These are phyloP conservation scores for Cryptocheilus praepositus DNA, from an alignment of 2,888 invertebrate species.

Conservation along the genomic window DNA sequence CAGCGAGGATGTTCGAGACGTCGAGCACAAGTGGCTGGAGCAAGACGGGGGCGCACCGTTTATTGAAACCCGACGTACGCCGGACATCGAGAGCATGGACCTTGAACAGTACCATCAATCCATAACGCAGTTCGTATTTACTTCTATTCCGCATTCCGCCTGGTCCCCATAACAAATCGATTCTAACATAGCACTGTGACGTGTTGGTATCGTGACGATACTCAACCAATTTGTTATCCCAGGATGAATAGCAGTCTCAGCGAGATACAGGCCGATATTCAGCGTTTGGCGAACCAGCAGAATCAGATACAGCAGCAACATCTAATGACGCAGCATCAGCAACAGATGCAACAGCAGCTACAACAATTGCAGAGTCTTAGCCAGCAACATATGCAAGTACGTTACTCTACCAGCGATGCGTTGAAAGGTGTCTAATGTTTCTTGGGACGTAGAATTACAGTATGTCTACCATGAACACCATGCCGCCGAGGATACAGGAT, in stretches of 20 bases:
- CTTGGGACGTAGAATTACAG: slow-evolving; percentile 58
- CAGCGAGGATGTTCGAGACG: slow-evolving; percentile 77
- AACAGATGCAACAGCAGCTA: slow-evolving; percentile 78
- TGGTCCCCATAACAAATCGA: slow-evolving; percentile 8
- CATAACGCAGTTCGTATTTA: slow-evolving; percentile 83
- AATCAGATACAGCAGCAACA: slow-evolving; percentile 84
- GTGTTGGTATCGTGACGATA: not conserved
- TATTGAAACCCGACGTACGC: slow-evolving; percentile 82
- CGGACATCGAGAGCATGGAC: slow-evolving; percentile 88
- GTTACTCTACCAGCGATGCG: slow-evolving; percentile 5
- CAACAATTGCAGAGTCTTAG: slow-evolving; percentile 77
- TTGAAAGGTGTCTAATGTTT: not conserved
- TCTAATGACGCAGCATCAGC: slow-evolving; percentile 77
- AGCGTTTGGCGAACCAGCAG: slow-evolving; percentile 89
- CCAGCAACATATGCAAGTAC: slow-evolving; percentile 70
- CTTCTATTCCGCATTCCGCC: not conserved
- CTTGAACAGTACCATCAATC: slow-evolving; percentile 89
- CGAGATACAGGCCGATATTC: slow-evolving; percentile 96
- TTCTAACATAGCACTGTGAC: not conserved
- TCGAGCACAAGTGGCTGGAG: slow-evolving; percentile 83
- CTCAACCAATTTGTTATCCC: slow-evolving; percentile 33
- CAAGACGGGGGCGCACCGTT: slow-evolving; percentile 77
- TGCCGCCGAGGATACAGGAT: slow-evolving; percentile 64
- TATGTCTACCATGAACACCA: slow-evolving; percentile 64
- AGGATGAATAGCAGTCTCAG: slow-evolving; percentile 95